These are phyloP conservation scores for Pollenia amentaria DNA, from an alignment of 2,888 invertebrate genomes.

Conservation along the genomic window DNA sequence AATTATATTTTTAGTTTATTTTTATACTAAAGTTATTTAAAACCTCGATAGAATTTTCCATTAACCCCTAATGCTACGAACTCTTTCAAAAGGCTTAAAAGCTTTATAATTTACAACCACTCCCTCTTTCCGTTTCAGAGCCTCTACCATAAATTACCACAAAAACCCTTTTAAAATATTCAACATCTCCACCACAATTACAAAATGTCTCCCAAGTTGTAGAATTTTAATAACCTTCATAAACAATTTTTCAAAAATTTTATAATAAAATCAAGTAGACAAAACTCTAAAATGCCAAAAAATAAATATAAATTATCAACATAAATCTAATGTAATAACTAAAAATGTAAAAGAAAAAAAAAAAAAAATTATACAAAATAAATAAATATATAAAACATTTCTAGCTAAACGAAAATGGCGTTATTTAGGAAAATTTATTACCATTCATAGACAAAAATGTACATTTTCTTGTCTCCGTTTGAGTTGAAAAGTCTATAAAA, in stretches of 20 bases:
- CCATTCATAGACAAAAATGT: constrained; percentile 70
- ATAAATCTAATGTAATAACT: constrained; percentile 73
- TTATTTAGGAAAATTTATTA: constrained; percentile 71
- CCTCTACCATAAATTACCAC: constrained; percentile 15
- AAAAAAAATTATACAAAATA: constrained; percentile 32
- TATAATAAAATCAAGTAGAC: constrained; percentile 36
- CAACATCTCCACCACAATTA: neutral
- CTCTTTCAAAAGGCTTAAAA: neutral
- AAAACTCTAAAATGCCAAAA: constrained; percentile 44
- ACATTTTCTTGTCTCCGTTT: constrained; percentile 72
- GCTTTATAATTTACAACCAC: neutral
- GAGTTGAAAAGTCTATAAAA: constrained; percentile 74
- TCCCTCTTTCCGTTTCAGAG: neutral
- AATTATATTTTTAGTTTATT: too few relatives aligned
- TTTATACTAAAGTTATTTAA: too few relatives aligned
- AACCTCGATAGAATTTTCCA: too few relatives aligned
- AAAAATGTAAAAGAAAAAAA: constrained; percentile 37
- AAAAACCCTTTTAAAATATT: constrained; percentile 13
- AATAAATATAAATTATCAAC: constrained; percentile 66
- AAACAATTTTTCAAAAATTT: constrained; percentile 40
- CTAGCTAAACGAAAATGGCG: constrained; percentile 66
- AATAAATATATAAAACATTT: constrained; percentile 60
- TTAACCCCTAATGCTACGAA: neutral
- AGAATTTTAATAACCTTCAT: constrained; percentile 47
- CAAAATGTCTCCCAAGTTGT: constrained; percentile 1